Percentiles rank a stretch among this genome's conserved stretches.
Evolutionary conservation across 2,888 invertebrate species (phyloP).

Genomic region (Clanis bilineata): DNA sequence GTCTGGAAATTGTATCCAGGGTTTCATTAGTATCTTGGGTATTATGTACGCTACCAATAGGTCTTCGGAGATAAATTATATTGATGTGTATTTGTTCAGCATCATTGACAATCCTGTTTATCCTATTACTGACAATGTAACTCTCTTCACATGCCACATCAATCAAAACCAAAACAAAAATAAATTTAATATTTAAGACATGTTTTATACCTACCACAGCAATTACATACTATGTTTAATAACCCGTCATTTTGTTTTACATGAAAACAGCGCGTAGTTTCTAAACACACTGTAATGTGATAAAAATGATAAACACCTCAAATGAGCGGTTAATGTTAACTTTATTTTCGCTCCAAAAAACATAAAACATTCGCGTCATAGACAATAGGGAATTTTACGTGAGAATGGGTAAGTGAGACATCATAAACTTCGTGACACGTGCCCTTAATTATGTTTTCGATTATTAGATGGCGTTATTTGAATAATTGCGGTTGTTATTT

Average conservation of each 20-base stretch:
- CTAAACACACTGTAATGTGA: not conserved
- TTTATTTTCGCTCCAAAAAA: constrained; percentile 16
- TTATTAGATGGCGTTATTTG: not conserved
- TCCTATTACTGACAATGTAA: too few relatives aligned
- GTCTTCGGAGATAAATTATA: too few relatives aligned
- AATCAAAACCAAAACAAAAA: too few relatives aligned
- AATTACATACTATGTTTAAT: not conserved
- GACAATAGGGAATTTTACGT: constrained; percentile 12
- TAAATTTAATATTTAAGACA: not conserved
- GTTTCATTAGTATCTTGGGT: too few relatives aligned
- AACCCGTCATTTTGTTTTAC: not conserved
- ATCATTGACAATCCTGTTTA: too few relatives aligned
- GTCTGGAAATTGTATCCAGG: too few relatives aligned
- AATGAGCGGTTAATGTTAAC: not conserved
- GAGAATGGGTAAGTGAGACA: not conserved
- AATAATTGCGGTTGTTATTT: not conserved
- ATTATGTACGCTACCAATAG: too few relatives aligned
- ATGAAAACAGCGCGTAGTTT: not conserved
- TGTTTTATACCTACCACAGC: not conserved
- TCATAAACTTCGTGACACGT: not conserved
- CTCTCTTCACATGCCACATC: too few relatives aligned
- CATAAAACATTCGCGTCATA: not conserved
- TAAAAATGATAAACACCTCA: constrained; percentile 11
- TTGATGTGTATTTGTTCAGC: too few relatives aligned
- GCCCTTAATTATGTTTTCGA: not conserved